These are phyloP conservation scores for Bos javanicus DNA, from an alignment of 2,113 vertebrate genomes.

Conservation along the genomic window DNA sequence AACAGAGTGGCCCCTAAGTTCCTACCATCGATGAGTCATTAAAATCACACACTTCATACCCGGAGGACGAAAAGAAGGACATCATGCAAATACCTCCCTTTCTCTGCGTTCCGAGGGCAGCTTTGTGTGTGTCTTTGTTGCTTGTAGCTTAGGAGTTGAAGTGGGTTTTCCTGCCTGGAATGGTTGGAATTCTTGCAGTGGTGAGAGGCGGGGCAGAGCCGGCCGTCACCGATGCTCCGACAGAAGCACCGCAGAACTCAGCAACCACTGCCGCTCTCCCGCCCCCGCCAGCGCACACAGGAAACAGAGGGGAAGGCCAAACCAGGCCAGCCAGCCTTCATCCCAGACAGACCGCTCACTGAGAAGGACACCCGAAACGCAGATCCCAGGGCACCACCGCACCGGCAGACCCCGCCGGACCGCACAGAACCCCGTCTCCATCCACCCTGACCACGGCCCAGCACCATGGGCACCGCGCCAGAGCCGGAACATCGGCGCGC, in stretches of 20 bases:
- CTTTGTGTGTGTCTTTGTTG: background rate
- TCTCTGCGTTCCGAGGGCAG: background rate
- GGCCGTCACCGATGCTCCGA: background rate
- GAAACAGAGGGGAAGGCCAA: background rate
- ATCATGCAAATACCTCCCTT: background rate
- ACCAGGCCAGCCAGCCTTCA: fast-evolving
- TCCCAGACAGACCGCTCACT: fast-evolving
- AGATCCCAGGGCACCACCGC: background rate
- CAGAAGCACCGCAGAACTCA: background rate
- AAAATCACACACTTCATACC: background rate
- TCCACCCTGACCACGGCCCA: fast-evolving
- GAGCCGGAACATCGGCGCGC: fast-evolving
- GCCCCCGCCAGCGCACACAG: background rate
- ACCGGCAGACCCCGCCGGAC: fast-evolving
- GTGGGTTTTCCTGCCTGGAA: conserved; percentile 43
- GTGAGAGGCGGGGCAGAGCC: background rate
- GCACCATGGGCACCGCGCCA: fast-evolving
- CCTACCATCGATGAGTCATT: background rate
- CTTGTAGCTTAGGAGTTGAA: background rate
- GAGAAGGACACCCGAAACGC: fast-evolving
- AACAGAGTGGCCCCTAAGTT: fast-evolving
- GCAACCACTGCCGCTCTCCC: background rate
- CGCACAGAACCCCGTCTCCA: fast-evolving
- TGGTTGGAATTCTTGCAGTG: conserved; percentile 42
- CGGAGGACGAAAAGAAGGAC: background rate